Evolutionary conservation across 2,888 invertebrate genomes (phyloP).

Genomic region (Cheilosia vernalis): DNA sequence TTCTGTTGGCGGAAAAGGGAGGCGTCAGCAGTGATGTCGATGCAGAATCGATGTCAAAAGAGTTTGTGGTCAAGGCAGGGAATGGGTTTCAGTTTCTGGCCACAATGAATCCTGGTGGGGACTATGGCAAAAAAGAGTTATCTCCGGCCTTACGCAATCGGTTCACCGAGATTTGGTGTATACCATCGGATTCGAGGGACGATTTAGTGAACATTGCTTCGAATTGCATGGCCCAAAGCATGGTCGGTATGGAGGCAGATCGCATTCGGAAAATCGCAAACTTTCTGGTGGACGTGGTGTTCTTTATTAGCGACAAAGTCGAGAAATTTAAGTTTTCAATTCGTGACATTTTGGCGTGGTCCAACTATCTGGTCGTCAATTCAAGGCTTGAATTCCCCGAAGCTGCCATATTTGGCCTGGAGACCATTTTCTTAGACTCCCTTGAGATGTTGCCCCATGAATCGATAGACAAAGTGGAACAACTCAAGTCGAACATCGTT

Average conservation of each 20-base stretch:
- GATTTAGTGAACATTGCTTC: constrained; percentile 93
- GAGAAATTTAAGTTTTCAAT: constrained; percentile 93
- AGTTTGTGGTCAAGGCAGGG: constrained; percentile 87
- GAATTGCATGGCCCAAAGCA: constrained; percentile 88
- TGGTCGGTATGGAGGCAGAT: constrained; percentile 82
- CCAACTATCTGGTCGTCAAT: constrained; percentile 89
- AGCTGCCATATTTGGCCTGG: constrained; percentile 95
- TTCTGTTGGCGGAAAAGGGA: constrained; percentile 96
- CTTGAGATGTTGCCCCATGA: constrained; percentile 92
- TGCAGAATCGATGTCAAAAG: constrained; percentile 79
- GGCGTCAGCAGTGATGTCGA: constrained; percentile 84
- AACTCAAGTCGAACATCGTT: constrained; percentile 85
- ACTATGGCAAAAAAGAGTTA: constrained; percentile 99
- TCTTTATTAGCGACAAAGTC: constrained; percentile 90
- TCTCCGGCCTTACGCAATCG: constrained; percentile 98
- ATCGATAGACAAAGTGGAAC: constrained; percentile 84
- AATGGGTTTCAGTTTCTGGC: constrained; percentile 94
- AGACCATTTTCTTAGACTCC: constrained; percentile 95
- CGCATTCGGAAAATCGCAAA: constrained; percentile 85
- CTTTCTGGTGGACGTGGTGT: constrained; percentile 91
- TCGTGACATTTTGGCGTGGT: constrained; percentile 96
- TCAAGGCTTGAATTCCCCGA: constrained; percentile 82
- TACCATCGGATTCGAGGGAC: constrained; percentile 87
- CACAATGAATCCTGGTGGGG: constrained; percentile 99
- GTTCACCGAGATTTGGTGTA: constrained; percentile 99